phyloP scores from a whole-genome alignment of 2,113 vertebrate genomes.

The Gavia stellata region DNA sequence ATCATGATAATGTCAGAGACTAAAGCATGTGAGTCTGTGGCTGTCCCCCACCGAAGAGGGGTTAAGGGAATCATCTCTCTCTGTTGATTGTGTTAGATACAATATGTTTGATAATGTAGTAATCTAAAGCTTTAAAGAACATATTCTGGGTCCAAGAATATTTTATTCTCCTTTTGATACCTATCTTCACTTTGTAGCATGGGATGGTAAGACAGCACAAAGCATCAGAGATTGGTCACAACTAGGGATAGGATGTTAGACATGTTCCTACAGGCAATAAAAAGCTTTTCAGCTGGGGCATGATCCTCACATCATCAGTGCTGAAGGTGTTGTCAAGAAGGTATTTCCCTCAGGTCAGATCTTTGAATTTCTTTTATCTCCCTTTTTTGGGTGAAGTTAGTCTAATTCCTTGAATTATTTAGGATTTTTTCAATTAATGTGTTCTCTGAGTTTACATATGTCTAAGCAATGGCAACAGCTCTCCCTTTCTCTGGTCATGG shows the following conservation, averaged over 20 bases:
- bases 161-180: neutral
- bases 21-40: neutral
- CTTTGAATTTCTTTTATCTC: neutral
- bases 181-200: neutral
- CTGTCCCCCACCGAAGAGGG: neutral
- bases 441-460: neutral
- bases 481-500: neutral
- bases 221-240: neutral
- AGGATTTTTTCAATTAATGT: neutral
- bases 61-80: neutral
- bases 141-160: neutral
- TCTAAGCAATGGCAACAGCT: neutral
- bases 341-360: neutral
- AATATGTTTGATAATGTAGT: neutral
- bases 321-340: neutral
- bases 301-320: neutral
- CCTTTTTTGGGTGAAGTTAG: neutral
- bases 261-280: neutral
- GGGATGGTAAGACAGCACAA: neutral
- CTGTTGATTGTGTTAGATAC: neutral
- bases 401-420: neutral
- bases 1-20: neutral
- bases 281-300: neutral
- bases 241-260: neutral
- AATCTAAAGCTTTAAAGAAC: neutral